These are phyloP conservation scores for Pedetes capensis DNA, from an alignment of 2,113 vertebrate genomes.

Conservation along the genomic window DNA sequence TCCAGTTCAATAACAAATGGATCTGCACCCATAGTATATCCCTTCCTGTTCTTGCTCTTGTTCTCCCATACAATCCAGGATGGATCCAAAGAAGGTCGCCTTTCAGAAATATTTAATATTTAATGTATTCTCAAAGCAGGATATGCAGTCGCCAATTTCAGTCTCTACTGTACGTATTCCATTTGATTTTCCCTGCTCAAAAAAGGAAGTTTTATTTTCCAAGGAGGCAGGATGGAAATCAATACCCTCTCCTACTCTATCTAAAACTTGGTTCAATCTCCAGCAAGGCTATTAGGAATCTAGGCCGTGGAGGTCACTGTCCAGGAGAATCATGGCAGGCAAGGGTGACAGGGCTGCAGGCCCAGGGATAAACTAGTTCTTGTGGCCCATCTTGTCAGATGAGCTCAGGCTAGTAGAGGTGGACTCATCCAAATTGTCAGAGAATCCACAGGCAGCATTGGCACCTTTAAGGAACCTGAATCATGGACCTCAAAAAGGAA, in stretches of 20 bases:
- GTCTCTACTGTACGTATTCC: too few relatives aligned
- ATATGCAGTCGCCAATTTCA: too few relatives aligned
- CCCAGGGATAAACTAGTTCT: too few relatives aligned
- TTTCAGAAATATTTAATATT: too few relatives aligned
- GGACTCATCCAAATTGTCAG: background rate
- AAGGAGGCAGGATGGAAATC: conserved; percentile 90
- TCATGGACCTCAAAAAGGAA: background rate
- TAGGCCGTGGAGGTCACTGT: background rate
- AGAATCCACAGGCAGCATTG: background rate
- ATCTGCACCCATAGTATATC: conserved; percentile 87
- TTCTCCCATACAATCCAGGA: conserved; percentile 89
- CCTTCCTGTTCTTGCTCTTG: conserved; percentile 86
- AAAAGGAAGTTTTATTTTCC: conserved; percentile 86
- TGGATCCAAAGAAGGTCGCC: too few relatives aligned
- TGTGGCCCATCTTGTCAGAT: background rate
- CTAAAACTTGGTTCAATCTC: conserved; percentile 84
- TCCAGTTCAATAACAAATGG: conserved; percentile 92
- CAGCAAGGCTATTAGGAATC: background rate
- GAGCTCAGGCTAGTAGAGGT: background rate
- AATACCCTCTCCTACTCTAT: conserved; percentile 88
- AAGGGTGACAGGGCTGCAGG: too few relatives aligned
- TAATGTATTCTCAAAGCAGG: too few relatives aligned
- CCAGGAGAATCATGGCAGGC: background rate
- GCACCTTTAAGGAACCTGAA: background rate
- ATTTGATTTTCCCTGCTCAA: too few relatives aligned